phyloP scores from a whole-genome alignment of 1,140 invertebrate species.

The Leptopilina boulardi region DNA sequence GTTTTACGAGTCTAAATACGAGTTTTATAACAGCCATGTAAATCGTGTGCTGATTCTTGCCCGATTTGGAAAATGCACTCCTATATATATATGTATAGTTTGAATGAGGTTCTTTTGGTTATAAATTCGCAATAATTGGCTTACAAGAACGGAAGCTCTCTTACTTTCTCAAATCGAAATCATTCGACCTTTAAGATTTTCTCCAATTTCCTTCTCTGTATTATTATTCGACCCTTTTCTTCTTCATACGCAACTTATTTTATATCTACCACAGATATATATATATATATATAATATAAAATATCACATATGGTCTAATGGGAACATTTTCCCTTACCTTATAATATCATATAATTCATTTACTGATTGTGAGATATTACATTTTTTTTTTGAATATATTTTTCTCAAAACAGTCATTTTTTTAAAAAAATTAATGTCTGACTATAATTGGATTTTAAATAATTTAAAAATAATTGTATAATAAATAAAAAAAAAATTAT shows the following conservation, averaged over 20 bases:
- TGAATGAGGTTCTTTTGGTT: slow-evolving; percentile 65
- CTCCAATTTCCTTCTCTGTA: slow-evolving; percentile 65
- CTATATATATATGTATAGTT: too few relatives aligned
- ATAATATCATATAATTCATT: background rate
- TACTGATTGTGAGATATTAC: background rate
- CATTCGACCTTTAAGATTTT: slow-evolving; percentile 63
- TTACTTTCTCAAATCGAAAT: slow-evolving; percentile 46
- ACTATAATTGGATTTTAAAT: background rate
- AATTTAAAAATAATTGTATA: background rate
- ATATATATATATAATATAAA: too few relatives aligned
- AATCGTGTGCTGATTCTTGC: slow-evolving; percentile 47
- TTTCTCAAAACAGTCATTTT: background rate
- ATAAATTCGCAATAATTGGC: slow-evolving; percentile 75
- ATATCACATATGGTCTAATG: slow-evolving; percentile 30
- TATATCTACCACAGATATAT: background rate
- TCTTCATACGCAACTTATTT: background rate
- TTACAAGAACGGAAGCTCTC: slow-evolving; percentile 58
- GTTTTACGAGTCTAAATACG: slow-evolving; percentile 50
- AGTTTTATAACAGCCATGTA: slow-evolving; percentile 57
- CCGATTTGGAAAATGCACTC: slow-evolving; percentile 53
- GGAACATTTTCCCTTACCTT: background rate
- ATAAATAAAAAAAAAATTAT: background rate
- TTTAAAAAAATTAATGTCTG: too few relatives aligned
- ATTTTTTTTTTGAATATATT: background rate
- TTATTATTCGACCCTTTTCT: background rate